A percentile compares a stretch with the other conserved stretches of the same genome.
These are phyloP conservation scores for Periophthalmus modestus DNA, from an alignment of 2,113 vertebrate species.

Conservation along the genomic window DNA sequence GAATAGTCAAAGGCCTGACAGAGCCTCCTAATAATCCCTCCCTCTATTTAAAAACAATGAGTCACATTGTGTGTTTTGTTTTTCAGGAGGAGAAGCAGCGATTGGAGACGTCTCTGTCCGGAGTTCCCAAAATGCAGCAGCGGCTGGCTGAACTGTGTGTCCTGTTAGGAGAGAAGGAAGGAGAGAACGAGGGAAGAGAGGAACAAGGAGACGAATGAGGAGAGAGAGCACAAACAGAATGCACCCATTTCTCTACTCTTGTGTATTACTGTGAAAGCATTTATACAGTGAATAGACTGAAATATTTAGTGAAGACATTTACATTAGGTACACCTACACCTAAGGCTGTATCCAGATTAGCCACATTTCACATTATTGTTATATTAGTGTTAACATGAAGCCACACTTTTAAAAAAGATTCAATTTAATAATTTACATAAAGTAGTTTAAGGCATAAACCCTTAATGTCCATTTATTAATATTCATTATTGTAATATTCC, in stretches of 20 bases:
- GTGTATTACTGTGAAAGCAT: not conserved
- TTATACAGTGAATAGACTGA: conserved; percentile 10
- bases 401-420: too few species aligned
- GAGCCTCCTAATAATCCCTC: not conserved
- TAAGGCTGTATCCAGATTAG: not conserved
- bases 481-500: not conserved
- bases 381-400: not conserved
- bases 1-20: not conserved
- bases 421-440: not conserved
- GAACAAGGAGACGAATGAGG: not conserved
- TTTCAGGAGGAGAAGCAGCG: conserved; percentile 10
- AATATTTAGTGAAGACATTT: not conserved
- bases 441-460: not conserved
- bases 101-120: conserved; percentile 4
- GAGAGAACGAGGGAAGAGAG: not conserved
- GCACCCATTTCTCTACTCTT: not conserved
- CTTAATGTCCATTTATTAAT: not conserved
- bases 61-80: conserved; percentile 3
- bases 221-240: not conserved
- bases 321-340: not conserved
- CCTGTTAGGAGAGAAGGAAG: conserved; percentile 11
- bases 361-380: not conserved
- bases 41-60: conserved; percentile 1
- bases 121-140: conserved; percentile 7
- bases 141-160: conserved; percentile 1